A percentile compares a stretch with the other conserved stretches of the same genome.
These are phyloP conservation scores for Drosophila monieri DNA, from an alignment of 2,888 invertebrate genomes.

Conservation along the genomic window DNA sequence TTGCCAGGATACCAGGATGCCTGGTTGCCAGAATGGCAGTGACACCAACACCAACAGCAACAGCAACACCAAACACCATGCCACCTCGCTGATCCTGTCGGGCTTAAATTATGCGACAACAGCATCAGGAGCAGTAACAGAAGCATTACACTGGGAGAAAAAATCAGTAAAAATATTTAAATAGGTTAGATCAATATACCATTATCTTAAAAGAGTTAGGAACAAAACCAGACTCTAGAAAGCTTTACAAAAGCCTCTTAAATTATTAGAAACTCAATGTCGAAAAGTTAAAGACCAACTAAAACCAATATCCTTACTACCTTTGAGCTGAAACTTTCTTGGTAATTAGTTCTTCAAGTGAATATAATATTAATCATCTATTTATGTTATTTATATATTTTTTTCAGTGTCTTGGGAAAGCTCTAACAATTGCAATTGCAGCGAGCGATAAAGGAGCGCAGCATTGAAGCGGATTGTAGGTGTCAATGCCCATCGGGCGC, in stretches of 20 bases:
- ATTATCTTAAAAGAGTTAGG: too few species aligned
- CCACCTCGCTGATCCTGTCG: conserved; percentile 27
- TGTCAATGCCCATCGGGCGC: conserved; percentile 42
- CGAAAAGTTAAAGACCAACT: too few species aligned
- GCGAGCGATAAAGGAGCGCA: conserved; percentile 11
- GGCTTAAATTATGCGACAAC: conserved; percentile 69
- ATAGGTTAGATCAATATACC: too few species aligned
- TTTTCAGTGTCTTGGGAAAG: conserved; percentile 4
- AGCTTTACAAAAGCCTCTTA: too few species aligned
- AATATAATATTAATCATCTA: not conserved
- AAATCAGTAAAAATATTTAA: not conserved
- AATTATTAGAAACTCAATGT: too few species aligned
- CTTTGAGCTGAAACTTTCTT: not conserved
- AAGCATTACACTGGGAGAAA: not conserved
- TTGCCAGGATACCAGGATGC: conserved; percentile 40
- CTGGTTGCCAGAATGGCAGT: conserved; percentile 18
- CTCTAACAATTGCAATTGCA: conserved; percentile 30
- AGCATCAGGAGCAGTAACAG: conserved; percentile 17
- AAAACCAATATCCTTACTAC: not conserved
- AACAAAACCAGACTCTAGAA: too few species aligned
- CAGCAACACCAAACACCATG: conserved; percentile 7
- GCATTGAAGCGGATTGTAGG: conserved; percentile 40
- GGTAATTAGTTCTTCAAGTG: not conserved
- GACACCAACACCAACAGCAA: conserved; percentile 15
- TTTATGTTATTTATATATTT: not conserved